A percentile compares a stretch with the other conserved stretches of the same genome.
These are phyloP conservation scores for Falco columbarius DNA, from an alignment of 2,797 vertebrate species.

Conservation along the genomic window DNA sequence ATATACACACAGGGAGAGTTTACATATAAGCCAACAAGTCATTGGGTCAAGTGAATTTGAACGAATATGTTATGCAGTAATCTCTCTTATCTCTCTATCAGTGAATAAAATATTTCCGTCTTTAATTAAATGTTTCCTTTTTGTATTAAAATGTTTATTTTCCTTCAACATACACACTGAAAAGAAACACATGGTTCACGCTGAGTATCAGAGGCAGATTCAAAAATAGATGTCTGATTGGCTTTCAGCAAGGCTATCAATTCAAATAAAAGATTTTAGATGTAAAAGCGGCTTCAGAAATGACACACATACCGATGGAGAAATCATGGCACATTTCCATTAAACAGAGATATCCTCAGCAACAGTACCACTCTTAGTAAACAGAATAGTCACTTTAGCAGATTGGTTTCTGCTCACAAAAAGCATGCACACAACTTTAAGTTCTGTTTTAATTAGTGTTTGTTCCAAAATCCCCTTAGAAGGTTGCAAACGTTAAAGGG, in stretches of 20 bases:
- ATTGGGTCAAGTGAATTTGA: slow-evolving; percentile 43
- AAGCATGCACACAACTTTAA: slow-evolving; percentile 96
- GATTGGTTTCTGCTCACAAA: slow-evolving; percentile 85
- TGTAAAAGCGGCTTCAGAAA: slow-evolving; percentile 82
- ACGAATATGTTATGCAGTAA: slow-evolving; percentile 37
- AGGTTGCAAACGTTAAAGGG: slow-evolving; percentile 98
- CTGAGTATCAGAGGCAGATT: slow-evolving; percentile 71
- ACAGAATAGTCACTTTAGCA: slow-evolving; percentile 79
- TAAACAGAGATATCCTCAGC: slow-evolving; percentile 83
- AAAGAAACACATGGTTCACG: slow-evolving; percentile 76
- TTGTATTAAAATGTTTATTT: slow-evolving; percentile 66
- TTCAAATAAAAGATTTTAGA: slow-evolving; percentile 76
- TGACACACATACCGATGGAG: slow-evolving; percentile 86
- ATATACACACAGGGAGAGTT: slow-evolving; percentile 9
- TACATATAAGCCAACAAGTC: slow-evolving; percentile 34
- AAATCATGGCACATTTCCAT: slow-evolving; percentile 86
- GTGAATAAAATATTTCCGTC: slow-evolving; percentile 35
- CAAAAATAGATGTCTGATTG: slow-evolving; percentile 81
- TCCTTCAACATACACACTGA: slow-evolving; percentile 68
- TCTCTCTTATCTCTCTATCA: slow-evolving; percentile 12
- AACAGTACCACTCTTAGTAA: slow-evolving; percentile 80
- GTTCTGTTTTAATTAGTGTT: slow-evolving; percentile 82
- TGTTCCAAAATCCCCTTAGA: slow-evolving; percentile 88
- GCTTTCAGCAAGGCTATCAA: slow-evolving; percentile 90
- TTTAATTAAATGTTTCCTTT: slow-evolving; percentile 58